phyloP scores from a whole-genome alignment of 2,888 invertebrate genomes.

The Phyto melanocephala region DNA sequence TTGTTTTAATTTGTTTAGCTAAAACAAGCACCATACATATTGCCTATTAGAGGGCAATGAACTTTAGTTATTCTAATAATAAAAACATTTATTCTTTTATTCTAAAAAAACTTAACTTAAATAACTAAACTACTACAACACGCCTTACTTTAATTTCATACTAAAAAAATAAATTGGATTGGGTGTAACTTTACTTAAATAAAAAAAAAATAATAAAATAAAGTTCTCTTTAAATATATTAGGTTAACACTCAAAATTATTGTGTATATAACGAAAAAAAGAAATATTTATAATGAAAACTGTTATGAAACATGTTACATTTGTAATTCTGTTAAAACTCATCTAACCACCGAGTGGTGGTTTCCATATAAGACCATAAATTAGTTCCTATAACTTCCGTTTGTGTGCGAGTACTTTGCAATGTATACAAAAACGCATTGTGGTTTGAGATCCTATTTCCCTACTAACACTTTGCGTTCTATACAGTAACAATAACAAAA shows the following conservation, averaged over 20 bases:
- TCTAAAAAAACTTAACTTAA: constrained; percentile 33
- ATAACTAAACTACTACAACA: too few species aligned
- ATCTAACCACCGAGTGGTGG: too few species aligned
- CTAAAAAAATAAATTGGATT: constrained; percentile 17
- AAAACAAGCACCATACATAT: too few species aligned
- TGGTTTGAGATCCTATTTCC: constrained; percentile 10
- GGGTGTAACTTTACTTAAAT: constrained; percentile 51
- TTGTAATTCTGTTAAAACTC: constrained; percentile 8
- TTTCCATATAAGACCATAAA: constrained; percentile 72
- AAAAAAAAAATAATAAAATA: constrained; percentile 36
- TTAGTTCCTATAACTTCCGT: constrained; percentile 74
- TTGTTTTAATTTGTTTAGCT: neutral
- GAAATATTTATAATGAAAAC: constrained; percentile 1
- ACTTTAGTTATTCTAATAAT: constrained; percentile 28
- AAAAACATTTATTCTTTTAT: constrained; percentile 14
- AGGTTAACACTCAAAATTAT: constrained; percentile 42
- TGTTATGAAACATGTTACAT: constrained; percentile 18
- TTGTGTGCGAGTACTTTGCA: neutral
- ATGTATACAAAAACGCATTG: constrained; percentile 63
- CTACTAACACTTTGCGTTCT: constrained; percentile 26
- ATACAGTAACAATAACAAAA: constrained; percentile 13
- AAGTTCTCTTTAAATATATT: constrained; percentile 38
- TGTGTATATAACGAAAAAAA: neutral
- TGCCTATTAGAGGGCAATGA: constrained; percentile 20
- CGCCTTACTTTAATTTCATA: constrained; percentile 45